A percentile compares a stretch with the other conserved stretches of the same genome.
These are phyloP conservation scores for Trachelipus rathkii DNA, from an alignment of 1,140 invertebrate species.

Conservation along the genomic window DNA sequence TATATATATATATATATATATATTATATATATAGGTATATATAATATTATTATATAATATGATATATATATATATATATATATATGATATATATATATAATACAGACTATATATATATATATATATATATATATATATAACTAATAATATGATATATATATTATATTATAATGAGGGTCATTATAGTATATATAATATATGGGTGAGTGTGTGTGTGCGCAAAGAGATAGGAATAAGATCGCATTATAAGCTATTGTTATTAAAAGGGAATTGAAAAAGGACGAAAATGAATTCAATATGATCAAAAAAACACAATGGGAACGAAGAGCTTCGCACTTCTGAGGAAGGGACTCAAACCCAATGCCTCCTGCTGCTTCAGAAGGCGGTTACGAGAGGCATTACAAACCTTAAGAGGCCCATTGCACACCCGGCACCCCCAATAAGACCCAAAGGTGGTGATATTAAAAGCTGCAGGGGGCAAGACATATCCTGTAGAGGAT, in stretches of 20 bases:
- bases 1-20: too few species aligned
- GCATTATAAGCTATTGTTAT: conserved; percentile 2
- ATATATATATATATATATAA: too few species aligned
- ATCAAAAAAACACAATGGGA: background rate
- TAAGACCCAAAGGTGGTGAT: background rate
- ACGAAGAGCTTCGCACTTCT: background rate
- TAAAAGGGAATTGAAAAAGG: background rate
- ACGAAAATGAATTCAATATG: background rate
- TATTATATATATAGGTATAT: too few species aligned
- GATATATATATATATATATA: too few species aligned
- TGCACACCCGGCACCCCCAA: conserved; percentile 4
- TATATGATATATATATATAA: too few species aligned
- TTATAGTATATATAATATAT: too few species aligned
- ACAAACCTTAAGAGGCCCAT: background rate
- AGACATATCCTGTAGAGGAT: background rate
- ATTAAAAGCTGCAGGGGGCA: background rate
- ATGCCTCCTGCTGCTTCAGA: background rate
- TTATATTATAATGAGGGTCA: too few species aligned
- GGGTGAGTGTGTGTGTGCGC: too few species aligned
- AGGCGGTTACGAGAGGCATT: conserved; percentile 4
- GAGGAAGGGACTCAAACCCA: background rate
- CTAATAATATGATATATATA: too few species aligned
- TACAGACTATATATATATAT: too few species aligned
- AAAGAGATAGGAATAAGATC: too few species aligned
- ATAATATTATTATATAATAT: too few species aligned